Evolutionary conservation across 2,797 vertebrate species (phyloP).

Genomic region (Nyctibius grandis): DNA sequence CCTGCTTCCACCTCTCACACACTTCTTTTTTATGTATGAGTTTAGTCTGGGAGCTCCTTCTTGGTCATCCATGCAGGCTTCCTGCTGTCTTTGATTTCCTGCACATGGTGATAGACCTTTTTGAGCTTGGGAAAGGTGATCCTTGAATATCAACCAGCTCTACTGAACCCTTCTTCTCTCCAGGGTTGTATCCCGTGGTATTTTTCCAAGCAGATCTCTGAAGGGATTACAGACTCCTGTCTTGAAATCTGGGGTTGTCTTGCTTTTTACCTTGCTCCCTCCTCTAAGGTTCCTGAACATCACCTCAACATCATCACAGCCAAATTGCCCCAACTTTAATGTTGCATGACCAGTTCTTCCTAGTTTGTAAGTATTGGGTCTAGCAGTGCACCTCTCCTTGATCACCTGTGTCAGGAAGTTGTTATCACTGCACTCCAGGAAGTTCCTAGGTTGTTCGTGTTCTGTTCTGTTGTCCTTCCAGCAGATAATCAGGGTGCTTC

Average conservation of each 20-base stretch:
- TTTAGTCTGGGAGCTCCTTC: not conserved
- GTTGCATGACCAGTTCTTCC: not conserved
- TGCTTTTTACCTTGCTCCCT: not conserved
- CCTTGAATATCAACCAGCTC: not conserved
- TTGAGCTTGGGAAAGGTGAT: not conserved
- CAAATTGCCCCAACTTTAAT: not conserved
- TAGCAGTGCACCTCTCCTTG: not conserved
- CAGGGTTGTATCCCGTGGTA: not conserved
- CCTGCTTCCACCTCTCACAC: not conserved
- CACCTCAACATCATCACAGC: not conserved
- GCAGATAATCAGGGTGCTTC: not conserved
- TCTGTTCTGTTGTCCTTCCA: not conserved
- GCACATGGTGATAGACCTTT: not conserved
- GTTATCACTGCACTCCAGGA: not conserved
- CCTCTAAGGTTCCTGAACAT: not conserved
- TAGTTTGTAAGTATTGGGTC: not conserved
- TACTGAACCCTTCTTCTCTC: not conserved
- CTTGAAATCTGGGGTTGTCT: not conserved
- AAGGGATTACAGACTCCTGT: not conserved
- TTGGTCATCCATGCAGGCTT: not conserved
- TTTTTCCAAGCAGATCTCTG: not conserved
- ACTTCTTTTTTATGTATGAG: not conserved
- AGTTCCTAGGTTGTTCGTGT: not conserved
- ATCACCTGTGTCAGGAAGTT: not conserved
- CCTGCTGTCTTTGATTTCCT: not conserved